Evolutionary conservation across 2,888 invertebrate species (phyloP), one percentile per base, ranked within the genome.

Genomic region (Apodemia hepburni): DNA sequence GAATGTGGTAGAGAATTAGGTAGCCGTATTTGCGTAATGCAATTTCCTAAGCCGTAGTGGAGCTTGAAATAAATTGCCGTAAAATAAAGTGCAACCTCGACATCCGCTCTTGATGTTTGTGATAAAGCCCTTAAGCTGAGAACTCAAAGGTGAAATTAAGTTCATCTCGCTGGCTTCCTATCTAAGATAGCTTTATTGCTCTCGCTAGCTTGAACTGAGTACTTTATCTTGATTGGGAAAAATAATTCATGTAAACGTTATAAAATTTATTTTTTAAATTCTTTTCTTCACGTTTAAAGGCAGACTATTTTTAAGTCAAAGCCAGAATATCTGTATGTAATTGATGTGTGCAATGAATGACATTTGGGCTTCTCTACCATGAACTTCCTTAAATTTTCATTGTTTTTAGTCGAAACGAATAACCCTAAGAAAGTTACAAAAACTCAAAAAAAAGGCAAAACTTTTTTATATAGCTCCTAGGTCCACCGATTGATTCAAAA

Each of bases 1-100:
- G 42, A 60, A 62, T 61, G 63, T 59, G 59, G 29, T 59, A 60
- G 66, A 60, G 66, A 66, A 67, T 66, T 66, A 66, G 64, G 67
- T 63, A 63, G 67, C 57, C 62, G 69, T 62, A 64, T 69, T 69
- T 68, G 67, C 66, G 67, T 70, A 69, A 70, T 69, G 69, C 66
- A 64, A 64, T 67, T 63, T 65, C 58, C 61, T 60, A 66, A 66
- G 65, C 66, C 59, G 64, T 61, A 35, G 65, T 59, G 60, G 65
- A 45, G 60, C 42, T 58, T 45, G 57, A 27, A 62, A 60, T 64
- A 51, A 64, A 64, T 61, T 64, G 61, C 61, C 61, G 64, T 62
- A 66, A 62, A 68, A 66, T 68, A 68, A 66, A 66, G 64, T 66
- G 63, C 67, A 60, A 61, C 38, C 65, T 38, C 58, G 47, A 35